Evolutionary conservation across 2,888 invertebrate species (phyloP).

Genomic region (Amorpha juglandis): DNA sequence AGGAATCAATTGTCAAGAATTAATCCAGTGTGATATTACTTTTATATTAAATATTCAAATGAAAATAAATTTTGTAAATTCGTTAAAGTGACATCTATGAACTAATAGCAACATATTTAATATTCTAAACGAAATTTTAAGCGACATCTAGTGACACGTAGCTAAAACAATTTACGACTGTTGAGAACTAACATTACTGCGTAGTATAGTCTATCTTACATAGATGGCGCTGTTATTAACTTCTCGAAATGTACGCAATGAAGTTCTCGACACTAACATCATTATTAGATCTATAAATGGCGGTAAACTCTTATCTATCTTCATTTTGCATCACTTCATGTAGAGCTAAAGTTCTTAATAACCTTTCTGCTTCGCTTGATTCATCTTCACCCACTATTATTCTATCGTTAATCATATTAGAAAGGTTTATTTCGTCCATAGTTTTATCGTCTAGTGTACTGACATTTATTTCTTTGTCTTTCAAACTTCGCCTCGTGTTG

Average conservation of each 20-base stretch:
- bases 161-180: background rate
- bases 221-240: slow-evolving; percentile 40
- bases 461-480: slow-evolving; percentile 36
- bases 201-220: background rate
- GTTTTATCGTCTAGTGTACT: slow-evolving; percentile 57
- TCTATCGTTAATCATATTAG: slow-evolving; percentile 68
- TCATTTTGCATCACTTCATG: slow-evolving; percentile 61
- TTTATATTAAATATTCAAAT: background rate
- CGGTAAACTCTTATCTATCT: slow-evolving; percentile 32
- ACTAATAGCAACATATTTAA: slow-evolving; percentile 25
- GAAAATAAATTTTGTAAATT: background rate
- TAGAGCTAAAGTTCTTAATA: slow-evolving; percentile 65
- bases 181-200: background rate
- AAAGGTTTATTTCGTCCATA: slow-evolving; percentile 70
- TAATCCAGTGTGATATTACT: background rate
- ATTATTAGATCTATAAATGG: slow-evolving; percentile 25
- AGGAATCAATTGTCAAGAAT: background rate
- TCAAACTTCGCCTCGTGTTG: slow-evolving; percentile 45
- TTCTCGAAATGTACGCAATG: slow-evolving; percentile 42
- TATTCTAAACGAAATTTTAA: background rate
- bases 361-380: slow-evolving; percentile 59
- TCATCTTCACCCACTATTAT: slow-evolving; percentile 62
- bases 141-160: slow-evolving; percentile 3
- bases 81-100: slow-evolving; percentile 35
- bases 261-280: slow-evolving; percentile 46